phyloP scores from a whole-genome alignment of 2,888 invertebrate species.

The Lasius fuliginosus region DNA sequence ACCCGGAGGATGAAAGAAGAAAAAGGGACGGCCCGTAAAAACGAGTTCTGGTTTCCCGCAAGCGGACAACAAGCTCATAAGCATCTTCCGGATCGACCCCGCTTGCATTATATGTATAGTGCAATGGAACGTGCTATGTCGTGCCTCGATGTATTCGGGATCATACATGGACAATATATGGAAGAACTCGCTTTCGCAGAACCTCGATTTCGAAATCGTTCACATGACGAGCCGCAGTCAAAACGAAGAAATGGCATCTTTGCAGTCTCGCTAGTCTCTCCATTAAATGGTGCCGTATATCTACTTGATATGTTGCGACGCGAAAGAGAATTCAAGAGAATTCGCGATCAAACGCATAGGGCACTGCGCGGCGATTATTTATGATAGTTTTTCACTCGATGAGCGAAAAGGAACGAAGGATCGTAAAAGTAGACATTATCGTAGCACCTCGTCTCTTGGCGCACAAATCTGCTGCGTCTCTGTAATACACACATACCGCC shows the following conservation, averaged over 20 bases:
- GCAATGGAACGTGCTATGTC: not conserved
- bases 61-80: constrained; percentile 47
- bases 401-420: constrained; percentile 25
- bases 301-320: constrained; percentile 26
- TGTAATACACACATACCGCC: constrained; percentile 31
- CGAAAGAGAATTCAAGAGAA: constrained; percentile 54
- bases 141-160: not conserved
- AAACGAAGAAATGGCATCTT: constrained; percentile 60
- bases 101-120: constrained; percentile 7
- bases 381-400: constrained; percentile 27
- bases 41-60: constrained; percentile 56
- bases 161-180: not conserved
- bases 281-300: constrained; percentile 25
- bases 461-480: constrained; percentile 19
- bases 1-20: constrained; percentile 62
- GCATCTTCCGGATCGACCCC: constrained; percentile 32
- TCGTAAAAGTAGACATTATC: constrained; percentile 45
- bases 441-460: constrained; percentile 40
- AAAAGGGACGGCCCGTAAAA: constrained; percentile 51
- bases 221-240: not conserved
- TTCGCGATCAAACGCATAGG: constrained; percentile 35
- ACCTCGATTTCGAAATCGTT: constrained; percentile 32
- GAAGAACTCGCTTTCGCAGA: constrained; percentile 22
- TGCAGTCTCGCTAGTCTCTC: constrained; percentile 48
- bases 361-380: constrained; percentile 49